A percentile compares a stretch with the other conserved stretches of the same genome.
Conservation (phyloP, 2,888 invertebrate species). For the Hemistola chrysoprasaria region DNA sequence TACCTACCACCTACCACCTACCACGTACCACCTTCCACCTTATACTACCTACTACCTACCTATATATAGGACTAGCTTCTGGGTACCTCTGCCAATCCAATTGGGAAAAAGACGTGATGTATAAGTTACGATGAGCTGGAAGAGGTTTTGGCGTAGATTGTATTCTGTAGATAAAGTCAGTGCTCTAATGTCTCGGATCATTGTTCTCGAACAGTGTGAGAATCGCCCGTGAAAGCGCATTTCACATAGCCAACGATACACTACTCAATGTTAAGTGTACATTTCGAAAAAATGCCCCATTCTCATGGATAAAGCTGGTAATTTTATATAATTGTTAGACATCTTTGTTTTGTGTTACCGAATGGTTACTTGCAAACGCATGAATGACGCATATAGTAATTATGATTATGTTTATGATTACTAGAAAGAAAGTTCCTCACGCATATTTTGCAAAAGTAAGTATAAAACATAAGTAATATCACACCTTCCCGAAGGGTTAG, state of each 20-base stretch:
- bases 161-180: slow-evolving; percentile 33
- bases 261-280: slow-evolving; percentile 47
- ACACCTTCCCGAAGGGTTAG: no score
- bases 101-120: no score
- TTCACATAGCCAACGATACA: slow-evolving; percentile 53
- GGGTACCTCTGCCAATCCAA: no score
- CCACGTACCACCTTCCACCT: no score
- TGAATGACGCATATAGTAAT: slow-evolving; percentile 6
- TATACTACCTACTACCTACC: no score
- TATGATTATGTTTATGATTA: no score
- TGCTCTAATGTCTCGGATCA: slow-evolving; percentile 53
- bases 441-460: no score
- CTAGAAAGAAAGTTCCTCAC: no score
- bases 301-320: slow-evolving; percentile 43
- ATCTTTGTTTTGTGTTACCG: slow-evolving; percentile 32
- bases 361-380: slow-evolving; percentile 21
- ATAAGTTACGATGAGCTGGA: no score
- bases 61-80: no score
- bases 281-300: slow-evolving; percentile 42
- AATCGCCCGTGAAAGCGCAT: slow-evolving; percentile 73
- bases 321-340: slow-evolving; percentile 41
- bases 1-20: no score
- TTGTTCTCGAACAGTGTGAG: slow-evolving; percentile 67
- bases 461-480: no score
- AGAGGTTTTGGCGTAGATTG: background rate